These are phyloP conservation scores for Sebastes taczanowskii DNA, from an alignment of 2,797 vertebrate species.

Conservation along the genomic window DNA sequence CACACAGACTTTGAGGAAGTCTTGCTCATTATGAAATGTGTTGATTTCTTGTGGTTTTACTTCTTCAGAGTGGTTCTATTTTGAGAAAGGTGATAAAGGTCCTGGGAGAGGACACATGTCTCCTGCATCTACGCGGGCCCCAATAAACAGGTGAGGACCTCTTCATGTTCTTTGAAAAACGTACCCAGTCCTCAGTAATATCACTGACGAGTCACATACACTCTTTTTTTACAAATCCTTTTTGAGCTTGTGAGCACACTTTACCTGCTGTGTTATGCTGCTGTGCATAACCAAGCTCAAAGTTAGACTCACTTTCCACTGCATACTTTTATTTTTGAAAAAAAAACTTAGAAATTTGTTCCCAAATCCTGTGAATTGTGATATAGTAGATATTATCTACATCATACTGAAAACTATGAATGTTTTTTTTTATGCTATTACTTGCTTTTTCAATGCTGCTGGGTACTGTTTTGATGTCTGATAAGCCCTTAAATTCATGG, in stretches of 20 bases:
- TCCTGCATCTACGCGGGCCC: constrained; percentile 54
- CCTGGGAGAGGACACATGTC: constrained; percentile 63
- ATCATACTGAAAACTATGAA: background rate
- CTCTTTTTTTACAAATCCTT: background rate
- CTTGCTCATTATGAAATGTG: constrained; percentile 6
- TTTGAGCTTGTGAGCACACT: background rate
- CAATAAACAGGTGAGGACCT: constrained; percentile 72
- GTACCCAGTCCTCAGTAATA: background rate
- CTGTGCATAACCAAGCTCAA: background rate
- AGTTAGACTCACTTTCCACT: background rate
- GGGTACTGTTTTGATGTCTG: background rate
- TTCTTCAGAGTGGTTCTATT: constrained; percentile 80
- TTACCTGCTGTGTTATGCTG: background rate
- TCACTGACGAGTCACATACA: background rate
- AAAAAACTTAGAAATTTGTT: background rate
- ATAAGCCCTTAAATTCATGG: background rate
- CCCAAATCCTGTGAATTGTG: background rate
- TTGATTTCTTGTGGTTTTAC: constrained; percentile 23
- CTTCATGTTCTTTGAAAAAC: background rate
- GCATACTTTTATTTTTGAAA: background rate
- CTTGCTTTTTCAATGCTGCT: background rate
- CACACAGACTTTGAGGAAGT: constrained; percentile 23
- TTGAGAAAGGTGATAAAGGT: constrained; percentile 80
- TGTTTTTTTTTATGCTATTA: background rate
- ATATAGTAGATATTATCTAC: background rate